These are phyloP conservation scores for Coccyzus lansbergi DNA, from an alignment of 2,797 vertebrate genomes.

Conservation along the genomic window DNA sequence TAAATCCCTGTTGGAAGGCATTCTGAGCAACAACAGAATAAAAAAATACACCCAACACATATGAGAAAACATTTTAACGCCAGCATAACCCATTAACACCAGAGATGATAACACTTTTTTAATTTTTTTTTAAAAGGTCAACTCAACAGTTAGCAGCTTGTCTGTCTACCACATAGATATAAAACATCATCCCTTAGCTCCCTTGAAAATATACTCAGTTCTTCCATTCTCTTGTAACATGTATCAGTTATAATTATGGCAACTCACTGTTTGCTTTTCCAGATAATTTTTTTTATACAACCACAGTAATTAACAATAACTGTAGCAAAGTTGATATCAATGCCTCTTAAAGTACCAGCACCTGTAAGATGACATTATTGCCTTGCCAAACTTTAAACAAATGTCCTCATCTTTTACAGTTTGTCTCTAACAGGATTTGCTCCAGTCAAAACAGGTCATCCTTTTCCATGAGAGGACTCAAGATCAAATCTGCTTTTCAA, in stretches of 20 bases:
- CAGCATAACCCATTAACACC: slow-evolving; percentile 21
- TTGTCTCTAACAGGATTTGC: neutral
- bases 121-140: neutral
- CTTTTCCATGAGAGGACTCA: neutral
- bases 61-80: slow-evolving; percentile 11
- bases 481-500: neutral
- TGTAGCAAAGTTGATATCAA: neutral
- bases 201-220: neutral
- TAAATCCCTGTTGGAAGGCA: neutral
- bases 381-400: neutral
- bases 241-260: slow-evolving; percentile 13
- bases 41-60: slow-evolving; percentile 24
- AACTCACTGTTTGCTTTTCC: slow-evolving; percentile 41
- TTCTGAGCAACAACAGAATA: neutral
- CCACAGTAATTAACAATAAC: slow-evolving; percentile 10
- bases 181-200: slow-evolving; percentile 19
- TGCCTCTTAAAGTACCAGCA: neutral
- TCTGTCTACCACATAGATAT: slow-evolving; percentile 16
- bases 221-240: slow-evolving; percentile 27
- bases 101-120: slow-evolving; percentile 14
- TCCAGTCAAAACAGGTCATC: slow-evolving; percentile 9
- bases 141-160: slow-evolving; percentile 23
- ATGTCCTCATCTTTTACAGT: neutral
- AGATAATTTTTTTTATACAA: slow-evolving; percentile 25
- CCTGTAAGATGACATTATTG: neutral